Evolutionary conservation across 2,797 vertebrate species (phyloP).

Genomic region (Oophaga sylvatica): DNA sequence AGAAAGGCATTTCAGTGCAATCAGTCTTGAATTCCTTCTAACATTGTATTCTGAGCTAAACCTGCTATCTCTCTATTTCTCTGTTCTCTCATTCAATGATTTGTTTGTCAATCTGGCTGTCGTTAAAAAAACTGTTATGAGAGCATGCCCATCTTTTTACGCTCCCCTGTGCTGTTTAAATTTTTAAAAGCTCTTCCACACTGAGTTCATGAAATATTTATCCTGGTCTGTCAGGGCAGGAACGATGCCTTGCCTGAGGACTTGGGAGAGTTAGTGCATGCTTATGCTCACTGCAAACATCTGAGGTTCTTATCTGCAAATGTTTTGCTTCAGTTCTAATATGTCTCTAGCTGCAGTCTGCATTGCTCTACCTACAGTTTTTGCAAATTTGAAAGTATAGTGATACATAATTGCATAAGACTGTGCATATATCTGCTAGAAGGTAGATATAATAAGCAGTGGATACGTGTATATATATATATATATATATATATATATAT

Average conservation of each 20-base stretch:
- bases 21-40: conserved; percentile 5
- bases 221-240: conserved; percentile 53
- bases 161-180: conserved; percentile 53
- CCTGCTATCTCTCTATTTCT: conserved; percentile 20
- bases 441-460: too few species aligned
- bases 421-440: neutral
- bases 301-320: conserved; percentile 45
- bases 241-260: conserved; percentile 58
- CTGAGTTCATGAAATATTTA: conserved; percentile 60
- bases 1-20: neutral
- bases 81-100: conserved; percentile 32
- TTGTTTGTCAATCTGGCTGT: conserved; percentile 58
- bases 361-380: conserved; percentile 16
- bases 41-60: conserved; percentile 18
- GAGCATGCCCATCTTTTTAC: conserved; percentile 36
- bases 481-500: too few species aligned
- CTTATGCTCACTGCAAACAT: conserved; percentile 44
- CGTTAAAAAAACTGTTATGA: conserved; percentile 49
- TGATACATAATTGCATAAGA: neutral
- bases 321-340: conserved; percentile 50
- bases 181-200: conserved; percentile 58
- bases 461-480: too few species aligned
- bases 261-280: conserved; percentile 50
- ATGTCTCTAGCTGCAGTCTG: conserved; percentile 38
- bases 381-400: neutral